Percentiles rank a stretch among this genome's conserved stretches.
Conservation (phyloP, 2,888 invertebrate genomes). For the Stenodera caucasica region DNA sequence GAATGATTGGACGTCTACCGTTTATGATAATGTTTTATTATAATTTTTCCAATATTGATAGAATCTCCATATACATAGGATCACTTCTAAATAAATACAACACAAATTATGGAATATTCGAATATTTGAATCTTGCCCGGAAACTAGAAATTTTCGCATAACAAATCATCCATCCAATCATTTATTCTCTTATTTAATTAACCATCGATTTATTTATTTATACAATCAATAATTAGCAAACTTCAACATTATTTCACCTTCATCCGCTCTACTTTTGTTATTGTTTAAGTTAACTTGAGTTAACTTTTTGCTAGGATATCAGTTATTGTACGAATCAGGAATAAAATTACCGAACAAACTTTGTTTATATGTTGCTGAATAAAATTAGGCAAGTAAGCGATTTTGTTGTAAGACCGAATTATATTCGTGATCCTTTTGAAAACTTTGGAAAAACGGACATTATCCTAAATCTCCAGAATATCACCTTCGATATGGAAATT, state of each 20-base stretch:
- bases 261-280: not conserved
- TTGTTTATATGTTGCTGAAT: conserved; percentile 16
- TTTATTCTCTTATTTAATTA: no score
- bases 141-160: no score
- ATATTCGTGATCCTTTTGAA: not conserved
- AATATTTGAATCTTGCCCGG: no score
- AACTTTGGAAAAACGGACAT: not conserved
- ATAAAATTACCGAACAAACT: conserved; percentile 16
- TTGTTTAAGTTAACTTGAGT: conserved; percentile 8
- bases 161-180: no score
- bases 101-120: no score
- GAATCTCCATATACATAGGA: no score
- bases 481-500: no score
- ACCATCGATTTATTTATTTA: no score
- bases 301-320: conserved; percentile 10
- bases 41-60: not conserved
- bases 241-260: not conserved
- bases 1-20: not conserved
- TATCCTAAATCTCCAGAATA: no score
- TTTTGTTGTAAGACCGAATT: not conserved
- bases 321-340: conserved; percentile 15
- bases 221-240: not conserved
- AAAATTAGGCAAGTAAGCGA: conserved; percentile 12
- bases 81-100: no score
- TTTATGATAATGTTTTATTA: not conserved